Evolutionary conservation across 2,113 vertebrate genomes (phyloP), one percentile per base, ranked within the genome.

Genomic region (Cavia porcellus): DNA sequence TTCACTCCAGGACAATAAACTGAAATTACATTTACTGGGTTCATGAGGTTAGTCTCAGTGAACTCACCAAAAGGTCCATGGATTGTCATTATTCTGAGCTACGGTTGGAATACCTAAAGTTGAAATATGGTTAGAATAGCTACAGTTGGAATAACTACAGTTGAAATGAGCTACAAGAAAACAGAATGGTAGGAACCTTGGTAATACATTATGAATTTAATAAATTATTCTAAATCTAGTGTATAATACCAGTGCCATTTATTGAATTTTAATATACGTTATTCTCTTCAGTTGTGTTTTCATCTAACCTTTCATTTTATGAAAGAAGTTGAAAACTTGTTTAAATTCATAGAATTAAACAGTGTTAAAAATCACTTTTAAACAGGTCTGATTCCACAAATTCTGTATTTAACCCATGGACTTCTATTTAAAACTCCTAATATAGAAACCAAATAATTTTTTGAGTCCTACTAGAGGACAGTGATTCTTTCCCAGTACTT

Each of bases 201-300:
- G 9, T 32, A 94, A 84, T 74, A 6, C 82, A 64, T 70, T 81
- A 38, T 92, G 64, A 93, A 77, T 93, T 93, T 84, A 90, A 50
- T 32, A 87, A 87, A 57, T 38, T 38, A 52, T 79, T 91, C 38
- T 93, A 90, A 96, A 45, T 92, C 19, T 72, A 92, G 32, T 80
- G 20, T 47, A 35, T 42, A 68, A 70, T 75, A 6, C 32, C 75
- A 32, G 19, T 47, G 28, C 5, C 55, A 47, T 12, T 85, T 35
- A 57, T 50, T 74, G 32, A 28, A 7, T 84, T 96, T 35, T 66
- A 87, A 52, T 61, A 5, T 17, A 90, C 19, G 72, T 52, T 79
- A 52, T 52, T 30, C 30, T 79, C 45, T 52, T 79, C 52, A 52
- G 45, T 28, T 79, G 47, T 52, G 47, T 79, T 79, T 79, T 79